phyloP scores from a whole-genome alignment of 1,140 invertebrate species.

The Parapsyche elsis region DNA sequence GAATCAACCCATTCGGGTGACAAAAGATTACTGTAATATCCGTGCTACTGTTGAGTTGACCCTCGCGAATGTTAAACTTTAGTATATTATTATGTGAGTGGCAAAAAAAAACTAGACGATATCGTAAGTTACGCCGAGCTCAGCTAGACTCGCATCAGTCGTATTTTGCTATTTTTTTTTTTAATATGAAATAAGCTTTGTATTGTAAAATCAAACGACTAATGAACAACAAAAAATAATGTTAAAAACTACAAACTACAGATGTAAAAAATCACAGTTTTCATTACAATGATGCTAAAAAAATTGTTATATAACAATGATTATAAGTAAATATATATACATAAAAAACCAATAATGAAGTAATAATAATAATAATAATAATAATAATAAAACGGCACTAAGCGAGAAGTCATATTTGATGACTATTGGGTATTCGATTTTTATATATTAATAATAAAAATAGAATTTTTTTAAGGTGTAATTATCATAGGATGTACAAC shows the following conservation, averaged over 20 bases:
- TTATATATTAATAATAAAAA: neutral
- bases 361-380: neutral
- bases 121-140: neutral
- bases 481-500: too few relatives aligned
- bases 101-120: neutral
- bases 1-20: too few relatives aligned
- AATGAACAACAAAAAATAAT: neutral
- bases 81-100: too few relatives aligned
- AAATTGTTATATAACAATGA: too few relatives aligned
- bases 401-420: neutral
- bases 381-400: neutral
- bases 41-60: too few relatives aligned
- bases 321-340: too few relatives aligned
- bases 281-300: slow-evolving; percentile 12
- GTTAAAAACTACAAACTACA: slow-evolving; percentile 13
- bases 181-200: slow-evolving; percentile 14
- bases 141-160: slow-evolving; percentile 26
- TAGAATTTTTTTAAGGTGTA: neutral
- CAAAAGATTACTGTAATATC: too few relatives aligned
- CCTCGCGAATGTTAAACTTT: too few relatives aligned
- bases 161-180: too few relatives aligned
- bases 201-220: neutral
- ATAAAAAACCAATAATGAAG: neutral
- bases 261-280: neutral
- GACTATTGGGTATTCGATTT: neutral